Base-by-base conservation (phyloP, 1,140 invertebrate genomes). In the Diorhabda carinulata region DNA sequence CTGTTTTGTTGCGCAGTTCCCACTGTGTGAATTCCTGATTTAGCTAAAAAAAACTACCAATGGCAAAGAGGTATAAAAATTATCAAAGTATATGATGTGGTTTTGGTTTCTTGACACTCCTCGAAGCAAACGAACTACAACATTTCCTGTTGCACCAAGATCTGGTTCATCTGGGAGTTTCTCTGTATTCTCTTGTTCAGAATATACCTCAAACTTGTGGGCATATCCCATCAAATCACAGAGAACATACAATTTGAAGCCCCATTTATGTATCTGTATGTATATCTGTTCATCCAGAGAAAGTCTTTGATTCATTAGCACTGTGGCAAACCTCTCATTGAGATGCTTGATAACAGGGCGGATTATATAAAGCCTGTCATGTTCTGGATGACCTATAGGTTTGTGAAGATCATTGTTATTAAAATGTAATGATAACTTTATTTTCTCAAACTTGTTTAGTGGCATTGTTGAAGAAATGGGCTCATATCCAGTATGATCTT, bases 161-260 rank as follows among this genome's bases (percentile, higher is more conserved):
- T n/a, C n/a, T n/a, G n/a, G n/a, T n/a, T n/a, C n/a, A n/a, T n/a
- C n/a, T n/a, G n/a, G n/a, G n/a, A n/a, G n/a, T n/a, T n/a, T n/a
- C n/a, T n/a, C n/a, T n/a, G n/a, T 47, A 67, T 79, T 66, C 59
- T 78, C 68, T 72, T 72, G 68, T 76, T 80, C 79, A 59, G 77
- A 77, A 73, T 82, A 83, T 69, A 82, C 77, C 70, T 82, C 80
- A 80, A 82, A 82, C 72, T 78, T 79, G 72, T 82, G 78, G 45
- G 79, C 74, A 68, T 78, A 77, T 25, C 80, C 82, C 76, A 71
- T 77, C 43, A 74, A 62, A 69, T 71, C 76, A 71, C 76, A 78
- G 67, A 80, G 65, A 10, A 78, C 74, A 58, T 78, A 83, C 67
- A 83, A 73, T 74, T 82, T 83, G n/a, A 82, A 81, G n/a, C 81